Evolutionary conservation across 2,888 invertebrate species (phyloP).

Genomic region (Eilema griseolum): DNA sequence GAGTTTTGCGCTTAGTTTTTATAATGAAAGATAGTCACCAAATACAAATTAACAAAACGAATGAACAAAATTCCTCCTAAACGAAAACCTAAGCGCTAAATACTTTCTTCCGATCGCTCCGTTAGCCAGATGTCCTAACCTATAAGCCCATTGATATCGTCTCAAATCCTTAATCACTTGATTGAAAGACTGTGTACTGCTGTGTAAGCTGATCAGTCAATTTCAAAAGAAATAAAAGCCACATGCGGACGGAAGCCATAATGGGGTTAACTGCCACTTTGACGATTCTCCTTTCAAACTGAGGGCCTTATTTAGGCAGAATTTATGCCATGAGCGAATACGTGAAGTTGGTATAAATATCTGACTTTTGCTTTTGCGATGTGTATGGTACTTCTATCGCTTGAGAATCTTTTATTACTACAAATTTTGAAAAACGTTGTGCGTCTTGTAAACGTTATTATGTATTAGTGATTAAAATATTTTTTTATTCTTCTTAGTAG

Average conservation of each 20-base stretch:
- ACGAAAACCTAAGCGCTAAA: not conserved
- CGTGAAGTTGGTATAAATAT: conserved; percentile 1
- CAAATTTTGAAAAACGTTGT: no score
- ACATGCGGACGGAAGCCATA: conserved; percentile 64
- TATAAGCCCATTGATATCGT: not conserved
- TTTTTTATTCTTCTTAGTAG: no score
- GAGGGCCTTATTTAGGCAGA: conserved; percentile 27
- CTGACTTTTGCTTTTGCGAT: not conserved
- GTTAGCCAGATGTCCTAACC: not conserved
- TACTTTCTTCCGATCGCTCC: not conserved
- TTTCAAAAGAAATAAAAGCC: conserved; percentile 64
- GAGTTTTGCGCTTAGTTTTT: no score
- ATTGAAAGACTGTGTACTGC: conserved; percentile 48
- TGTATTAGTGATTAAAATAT: no score
- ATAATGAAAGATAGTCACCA: no score
- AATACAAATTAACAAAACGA: no score
- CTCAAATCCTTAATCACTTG: conserved; percentile 42
- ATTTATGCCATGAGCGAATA: conserved; percentile 16
- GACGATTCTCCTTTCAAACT: conserved; percentile 53
- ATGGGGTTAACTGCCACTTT: conserved; percentile 75
- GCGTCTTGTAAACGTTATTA: no score
- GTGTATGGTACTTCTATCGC: not conserved
- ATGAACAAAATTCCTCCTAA: not conserved
- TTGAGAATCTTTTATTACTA: no score
- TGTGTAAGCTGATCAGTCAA: conserved; percentile 46